Evolutionary conservation across 2,113 vertebrate species (phyloP).

Genomic region (Nesospiza acunhae): DNA sequence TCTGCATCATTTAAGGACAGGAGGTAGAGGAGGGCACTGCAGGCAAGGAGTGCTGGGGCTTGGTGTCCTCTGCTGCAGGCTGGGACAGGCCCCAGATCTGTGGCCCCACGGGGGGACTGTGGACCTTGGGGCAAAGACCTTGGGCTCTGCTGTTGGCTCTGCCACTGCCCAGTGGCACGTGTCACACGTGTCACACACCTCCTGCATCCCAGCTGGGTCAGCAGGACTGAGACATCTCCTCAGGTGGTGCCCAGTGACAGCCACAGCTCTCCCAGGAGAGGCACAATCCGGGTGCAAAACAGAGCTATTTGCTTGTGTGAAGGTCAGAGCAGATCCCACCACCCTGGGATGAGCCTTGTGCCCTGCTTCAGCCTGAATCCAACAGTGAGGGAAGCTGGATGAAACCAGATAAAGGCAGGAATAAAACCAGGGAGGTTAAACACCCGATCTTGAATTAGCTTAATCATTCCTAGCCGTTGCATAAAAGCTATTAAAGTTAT

Average conservation of each 20-base stretch:
- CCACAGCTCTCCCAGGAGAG: neutral
- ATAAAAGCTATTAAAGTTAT: conserved; percentile 19
- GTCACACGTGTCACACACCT: neutral
- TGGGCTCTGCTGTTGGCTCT: neutral
- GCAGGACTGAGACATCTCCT: neutral
- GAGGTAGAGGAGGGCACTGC: neutral
- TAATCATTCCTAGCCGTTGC: neutral
- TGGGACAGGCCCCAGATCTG: neutral
- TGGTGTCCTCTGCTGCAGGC: neutral
- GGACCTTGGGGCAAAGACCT: neutral
- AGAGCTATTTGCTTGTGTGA: neutral
- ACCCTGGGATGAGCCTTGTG: neutral
- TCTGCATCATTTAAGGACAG: neutral
- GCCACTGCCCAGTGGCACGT: accelerated
- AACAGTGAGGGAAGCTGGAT: neutral
- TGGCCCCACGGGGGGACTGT: accelerated
- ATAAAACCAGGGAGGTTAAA: neutral
- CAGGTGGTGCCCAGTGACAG: neutral
- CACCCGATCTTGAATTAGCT: neutral
- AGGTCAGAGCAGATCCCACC: neutral
- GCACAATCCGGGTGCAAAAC: neutral
- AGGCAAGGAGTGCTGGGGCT: neutral
- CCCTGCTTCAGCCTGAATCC: neutral
- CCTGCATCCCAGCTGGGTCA: neutral
- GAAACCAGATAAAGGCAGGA: neutral